phyloP scores from a whole-genome alignment of 2,888 invertebrate species.

The Andrena flavipes region DNA sequence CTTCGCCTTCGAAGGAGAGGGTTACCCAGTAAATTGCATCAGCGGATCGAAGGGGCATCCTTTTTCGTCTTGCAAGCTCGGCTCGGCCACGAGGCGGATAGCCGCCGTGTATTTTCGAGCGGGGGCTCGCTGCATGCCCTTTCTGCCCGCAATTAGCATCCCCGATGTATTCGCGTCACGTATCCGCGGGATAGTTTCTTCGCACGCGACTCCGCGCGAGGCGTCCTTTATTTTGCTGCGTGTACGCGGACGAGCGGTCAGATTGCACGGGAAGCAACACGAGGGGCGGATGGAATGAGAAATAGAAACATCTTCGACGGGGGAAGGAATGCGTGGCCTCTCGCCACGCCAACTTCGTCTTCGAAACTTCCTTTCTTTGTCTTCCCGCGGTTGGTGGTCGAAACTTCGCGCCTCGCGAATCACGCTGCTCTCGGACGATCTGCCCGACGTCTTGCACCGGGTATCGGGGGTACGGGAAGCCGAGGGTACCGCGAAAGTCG shows the following conservation, averaged over 20 bases:
- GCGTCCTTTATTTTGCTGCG: conserved; percentile 44
- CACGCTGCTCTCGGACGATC: too few species aligned
- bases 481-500: too few species aligned
- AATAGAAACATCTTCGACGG: conserved; percentile 50
- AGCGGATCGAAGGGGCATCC: neutral
- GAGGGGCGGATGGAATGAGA: conserved; percentile 49
- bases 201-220: conserved; percentile 62
- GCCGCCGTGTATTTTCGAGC: conserved; percentile 31
- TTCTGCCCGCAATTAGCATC: conserved; percentile 66
- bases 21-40: conserved; percentile 12
- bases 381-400: conserved; percentile 4
- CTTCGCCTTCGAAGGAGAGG: too few species aligned
- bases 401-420: neutral
- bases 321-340: conserved; percentile 25
- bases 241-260: conserved; percentile 28
- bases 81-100: neutral
- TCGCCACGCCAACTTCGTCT: conserved; percentile 12
- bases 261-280: conserved; percentile 58
- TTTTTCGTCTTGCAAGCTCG: conserved; percentile 3
- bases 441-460: too few species aligned
- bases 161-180: conserved; percentile 65
- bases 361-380: conserved; percentile 38
- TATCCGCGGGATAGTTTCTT: conserved; percentile 65
- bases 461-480: too few species aligned
- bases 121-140: conserved; percentile 37